Evolutionary conservation across 2,888 invertebrate species (phyloP), one percentile per base, ranked within the genome.

Genomic region (Hirtodrosophila cameraria): DNA sequence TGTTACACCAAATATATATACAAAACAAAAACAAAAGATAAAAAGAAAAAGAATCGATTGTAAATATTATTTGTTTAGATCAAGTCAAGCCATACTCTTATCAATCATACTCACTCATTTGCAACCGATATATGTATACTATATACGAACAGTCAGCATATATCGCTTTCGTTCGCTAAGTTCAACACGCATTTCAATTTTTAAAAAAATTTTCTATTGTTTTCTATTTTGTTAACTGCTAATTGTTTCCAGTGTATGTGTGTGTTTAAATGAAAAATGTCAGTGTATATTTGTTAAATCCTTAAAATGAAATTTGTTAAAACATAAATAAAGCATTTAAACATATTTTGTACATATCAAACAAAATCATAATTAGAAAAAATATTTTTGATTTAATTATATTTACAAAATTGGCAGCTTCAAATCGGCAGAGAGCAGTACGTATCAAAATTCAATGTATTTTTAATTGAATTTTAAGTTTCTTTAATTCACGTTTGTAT

Each of bases 201-300:
- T 39, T 18, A n/a, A n/a, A n/a, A n/a, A n/a, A 63, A 36, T 54
- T 67, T 27, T 49, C 30, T 42, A 54, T 48, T 12, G 8, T 42
- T 69, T 68, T 54, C 7, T 60, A 49, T 46, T 57, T 54, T 61
- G 41, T 39, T 36, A 42, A 52, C 50, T 36, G 11, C 6, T 11
- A 49, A 62, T 67, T 73, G 59, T 71, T 50, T 64, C 59, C 41
- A 70, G 64, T 66, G 57, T 68, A 59, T 65, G 55, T 74, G 53
- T 65, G 55, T 74, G 53, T 75, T 54, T 60, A 63, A 64, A 55
- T 59, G 36, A 46, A 64, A 59, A 62, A 58, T 28, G 36, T 53
- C 54, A 70, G 66, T 71, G 80, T 77, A 75, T 72, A 64, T 58
- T 80, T 78, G 78, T 82, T 78, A 59, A 59, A 55, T 50, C 39